These are phyloP conservation scores for Frankliniella fusca DNA, from an alignment of 2,888 invertebrate species.

Conservation along the genomic window DNA sequence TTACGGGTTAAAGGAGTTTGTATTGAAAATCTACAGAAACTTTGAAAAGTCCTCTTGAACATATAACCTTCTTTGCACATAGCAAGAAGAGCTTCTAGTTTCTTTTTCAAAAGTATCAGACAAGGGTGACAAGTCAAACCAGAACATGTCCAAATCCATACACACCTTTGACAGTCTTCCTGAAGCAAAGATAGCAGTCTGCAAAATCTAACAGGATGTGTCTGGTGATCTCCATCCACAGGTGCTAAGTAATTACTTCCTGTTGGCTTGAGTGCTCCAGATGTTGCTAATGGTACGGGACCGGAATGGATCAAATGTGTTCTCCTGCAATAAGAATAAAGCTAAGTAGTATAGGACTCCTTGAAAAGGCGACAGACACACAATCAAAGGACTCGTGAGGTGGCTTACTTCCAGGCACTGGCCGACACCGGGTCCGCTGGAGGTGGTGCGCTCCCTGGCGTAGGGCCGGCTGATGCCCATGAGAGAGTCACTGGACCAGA, in stretches of 20 bases:
- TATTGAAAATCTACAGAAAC: not conserved
- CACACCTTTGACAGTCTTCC: not conserved
- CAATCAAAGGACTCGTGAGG: not conserved
- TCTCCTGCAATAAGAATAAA: not conserved
- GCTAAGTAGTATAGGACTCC: too few relatives aligned
- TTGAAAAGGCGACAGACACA: not conserved
- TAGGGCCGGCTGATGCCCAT: not conserved
- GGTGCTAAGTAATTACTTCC: not conserved
- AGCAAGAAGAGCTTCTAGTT: too few relatives aligned
- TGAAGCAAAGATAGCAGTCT: not conserved
- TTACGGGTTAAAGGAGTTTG: too few relatives aligned
- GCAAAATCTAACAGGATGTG: not conserved
- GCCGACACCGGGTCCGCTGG: not conserved
- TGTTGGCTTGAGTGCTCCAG: not conserved
- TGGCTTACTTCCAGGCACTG: not conserved
- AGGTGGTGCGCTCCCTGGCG: not conserved
- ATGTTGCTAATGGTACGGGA: slow-evolving; percentile 9
- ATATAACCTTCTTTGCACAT: too few relatives aligned
- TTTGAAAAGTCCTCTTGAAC: not conserved
- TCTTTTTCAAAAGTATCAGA: not conserved
- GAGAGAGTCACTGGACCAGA: not conserved
- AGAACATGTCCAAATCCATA: not conserved
- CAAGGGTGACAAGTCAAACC: not conserved
- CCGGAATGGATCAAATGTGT: slow-evolving; percentile 15
- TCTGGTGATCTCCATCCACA: not conserved